Percentiles rank a stretch among this genome's conserved stretches.
These are phyloP conservation scores for Chelon labrosus DNA, from an alignment of 2,797 vertebrate genomes.

Conservation along the genomic window DNA sequence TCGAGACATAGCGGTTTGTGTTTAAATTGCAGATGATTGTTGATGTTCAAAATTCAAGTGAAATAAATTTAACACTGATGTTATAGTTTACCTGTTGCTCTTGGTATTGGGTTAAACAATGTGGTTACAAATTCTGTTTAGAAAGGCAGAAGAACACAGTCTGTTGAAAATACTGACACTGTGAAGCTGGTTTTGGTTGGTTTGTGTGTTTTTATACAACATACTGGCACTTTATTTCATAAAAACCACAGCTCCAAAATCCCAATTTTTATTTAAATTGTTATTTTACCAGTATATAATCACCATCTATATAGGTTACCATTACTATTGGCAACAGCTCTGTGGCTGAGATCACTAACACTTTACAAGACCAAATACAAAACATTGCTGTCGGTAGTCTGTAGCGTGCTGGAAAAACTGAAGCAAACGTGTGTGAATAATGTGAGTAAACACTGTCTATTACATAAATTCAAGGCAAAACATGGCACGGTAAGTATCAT, in stretches of 20 bases:
- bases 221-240: too few relatives aligned
- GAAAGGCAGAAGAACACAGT: not conserved
- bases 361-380: not conserved
- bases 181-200: not conserved
- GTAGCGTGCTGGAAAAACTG: not conserved
- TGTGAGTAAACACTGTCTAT: constrained; percentile 5
- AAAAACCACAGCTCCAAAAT: too few relatives aligned
- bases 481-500: not conserved
- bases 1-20: constrained; percentile 12
- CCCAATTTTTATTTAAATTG: too few relatives aligned
- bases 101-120: constrained; percentile 36
- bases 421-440: constrained; percentile 9
- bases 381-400: not conserved
- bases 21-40: constrained; percentile 47
- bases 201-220: constrained; percentile 17
- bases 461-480: not conserved
- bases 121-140: constrained; percentile 27
- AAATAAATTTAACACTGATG: constrained; percentile 38
- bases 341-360: not conserved
- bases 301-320: too few relatives aligned
- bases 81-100: constrained; percentile 18
- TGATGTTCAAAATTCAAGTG: constrained; percentile 47
- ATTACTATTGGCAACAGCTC: not conserved
- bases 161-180: constrained; percentile 17
- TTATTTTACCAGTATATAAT: too few relatives aligned